These are phyloP conservation scores for Aphodius granarius DNA, from an alignment of 2,888 invertebrate species.

Conservation along the genomic window DNA sequence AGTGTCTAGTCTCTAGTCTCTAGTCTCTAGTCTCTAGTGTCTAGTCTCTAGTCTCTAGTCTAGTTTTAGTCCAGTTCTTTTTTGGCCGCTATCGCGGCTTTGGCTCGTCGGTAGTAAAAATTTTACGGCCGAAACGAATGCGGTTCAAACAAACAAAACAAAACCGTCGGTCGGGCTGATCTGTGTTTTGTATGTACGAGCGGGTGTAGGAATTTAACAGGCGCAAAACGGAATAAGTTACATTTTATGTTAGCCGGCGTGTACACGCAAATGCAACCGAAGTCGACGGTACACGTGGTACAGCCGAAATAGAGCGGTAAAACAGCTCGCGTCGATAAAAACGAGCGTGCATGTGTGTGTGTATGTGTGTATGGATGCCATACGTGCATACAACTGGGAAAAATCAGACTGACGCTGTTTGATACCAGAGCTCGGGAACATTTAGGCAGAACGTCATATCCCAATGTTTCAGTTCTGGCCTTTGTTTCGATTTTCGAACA, in stretches of 20 bases:
- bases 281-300: neutral
- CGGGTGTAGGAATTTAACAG: neutral
- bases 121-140: neutral
- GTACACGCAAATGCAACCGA: neutral
- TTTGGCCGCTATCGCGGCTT: neutral
- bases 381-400: neutral
- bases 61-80: too few relatives aligned
- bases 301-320: neutral
- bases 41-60: too few relatives aligned
- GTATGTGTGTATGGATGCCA: neutral
- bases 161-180: neutral
- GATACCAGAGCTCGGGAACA: neutral
- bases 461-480: neutral
- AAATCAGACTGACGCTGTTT: neutral
- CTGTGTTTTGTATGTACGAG: neutral
- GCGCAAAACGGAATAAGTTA: neutral
- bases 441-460: neutral
- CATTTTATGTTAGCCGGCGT: neutral
- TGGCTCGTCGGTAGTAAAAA: neutral
- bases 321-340: neutral
- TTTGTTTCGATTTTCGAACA: neutral
- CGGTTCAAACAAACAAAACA: neutral
- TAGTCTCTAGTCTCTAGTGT: too few relatives aligned
- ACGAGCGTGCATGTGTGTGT: neutral
- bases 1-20: too few relatives aligned